Percentiles rank a stretch among this genome's conserved stretches.
These are phyloP conservation scores for Malthinus seriepunctatus DNA, from an alignment of 2,888 invertebrate genomes.

Conservation along the genomic window DNA sequence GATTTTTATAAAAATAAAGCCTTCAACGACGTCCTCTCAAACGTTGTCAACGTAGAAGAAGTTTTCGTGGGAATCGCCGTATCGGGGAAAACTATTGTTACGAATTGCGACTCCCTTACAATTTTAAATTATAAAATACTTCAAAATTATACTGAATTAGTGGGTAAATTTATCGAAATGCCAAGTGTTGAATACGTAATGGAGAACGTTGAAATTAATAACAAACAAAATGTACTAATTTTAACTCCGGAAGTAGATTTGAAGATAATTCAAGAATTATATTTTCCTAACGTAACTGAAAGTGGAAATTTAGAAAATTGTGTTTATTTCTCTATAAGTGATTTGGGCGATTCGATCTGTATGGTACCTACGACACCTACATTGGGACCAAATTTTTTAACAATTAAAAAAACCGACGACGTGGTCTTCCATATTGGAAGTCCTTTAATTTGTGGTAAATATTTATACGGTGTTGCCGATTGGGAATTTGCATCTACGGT, in stretches of 20 bases:
- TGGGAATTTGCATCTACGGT: conserved; percentile 8
- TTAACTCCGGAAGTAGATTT: neutral
- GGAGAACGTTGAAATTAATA: neutral
- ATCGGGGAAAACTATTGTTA: conserved; percentile 15
- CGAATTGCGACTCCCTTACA: conserved; percentile 17
- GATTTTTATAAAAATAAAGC: conserved; percentile 7
- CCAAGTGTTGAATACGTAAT: conserved; percentile 2
- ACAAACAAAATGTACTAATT: neutral
- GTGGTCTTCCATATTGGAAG: conserved; percentile 22
- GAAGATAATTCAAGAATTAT: neutral
- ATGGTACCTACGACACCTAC: conserved; percentile 6
- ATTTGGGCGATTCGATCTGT: neutral
- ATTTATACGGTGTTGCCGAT: conserved; percentile 19
- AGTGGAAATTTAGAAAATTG: conserved; percentile 11
- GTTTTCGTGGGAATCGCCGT: conserved; percentile 15
- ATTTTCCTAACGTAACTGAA: neutral
- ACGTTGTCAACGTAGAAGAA: conserved; percentile 6
- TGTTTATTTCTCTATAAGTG: conserved; percentile 13
- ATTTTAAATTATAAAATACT: conserved; percentile 16
- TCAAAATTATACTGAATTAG: conserved; percentile 13
- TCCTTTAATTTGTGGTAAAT: conserved; percentile 19
- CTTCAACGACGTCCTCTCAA: neutral
- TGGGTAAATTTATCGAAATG: conserved; percentile 13
- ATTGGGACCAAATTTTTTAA: conserved; percentile 4
- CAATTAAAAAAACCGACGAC: conserved; percentile 11